Percentiles rank a stretch among this genome's conserved stretches.
phyloP scores from a whole-genome alignment of 2,888 invertebrate genomes.

The Noctua janthina region DNA sequence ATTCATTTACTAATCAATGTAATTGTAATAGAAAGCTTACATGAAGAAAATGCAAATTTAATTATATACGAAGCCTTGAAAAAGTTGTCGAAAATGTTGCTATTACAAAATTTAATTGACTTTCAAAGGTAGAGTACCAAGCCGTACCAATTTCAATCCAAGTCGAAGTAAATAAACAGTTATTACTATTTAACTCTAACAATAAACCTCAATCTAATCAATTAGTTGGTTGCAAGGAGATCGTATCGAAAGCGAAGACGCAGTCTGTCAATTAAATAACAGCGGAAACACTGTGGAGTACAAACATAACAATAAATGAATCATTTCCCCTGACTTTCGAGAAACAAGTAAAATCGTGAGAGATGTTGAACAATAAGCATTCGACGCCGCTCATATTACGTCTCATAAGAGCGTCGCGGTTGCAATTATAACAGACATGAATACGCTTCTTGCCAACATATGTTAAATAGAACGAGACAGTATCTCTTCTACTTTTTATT shows the following conservation, averaged over 20 bases:
- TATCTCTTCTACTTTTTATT: conserved; percentile 44
- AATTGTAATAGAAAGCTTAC: neutral
- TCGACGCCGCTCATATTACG: conserved; percentile 65
- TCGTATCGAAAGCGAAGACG: conserved; percentile 65
- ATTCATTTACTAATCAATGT: neutral
- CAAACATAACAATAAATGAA: conserved; percentile 74
- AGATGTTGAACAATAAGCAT: conserved; percentile 80
- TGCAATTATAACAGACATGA: conserved; percentile 60
- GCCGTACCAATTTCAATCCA: conserved; percentile 39
- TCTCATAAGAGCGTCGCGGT: conserved; percentile 61
- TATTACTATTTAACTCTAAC: conserved; percentile 32
- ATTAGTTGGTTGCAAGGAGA: conserved; percentile 52
- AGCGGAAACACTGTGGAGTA: conserved; percentile 69
- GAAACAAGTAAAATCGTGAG: conserved; percentile 87
- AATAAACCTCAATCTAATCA: conserved; percentile 49
- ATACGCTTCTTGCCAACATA: conserved; percentile 59
- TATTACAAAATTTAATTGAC: conserved; percentile 20
- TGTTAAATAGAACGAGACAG: conserved; percentile 63
- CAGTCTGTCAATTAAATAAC: conserved; percentile 67
- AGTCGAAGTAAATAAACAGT: conserved; percentile 32
- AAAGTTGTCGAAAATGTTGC: neutral
- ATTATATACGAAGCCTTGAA: conserved; percentile 13
- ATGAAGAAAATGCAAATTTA: neutral
- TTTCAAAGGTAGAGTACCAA: conserved; percentile 8
- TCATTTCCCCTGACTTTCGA: conserved; percentile 85